phyloP scores from a whole-genome alignment of 2,113 vertebrate genomes.

The Castor canadensis region DNA sequence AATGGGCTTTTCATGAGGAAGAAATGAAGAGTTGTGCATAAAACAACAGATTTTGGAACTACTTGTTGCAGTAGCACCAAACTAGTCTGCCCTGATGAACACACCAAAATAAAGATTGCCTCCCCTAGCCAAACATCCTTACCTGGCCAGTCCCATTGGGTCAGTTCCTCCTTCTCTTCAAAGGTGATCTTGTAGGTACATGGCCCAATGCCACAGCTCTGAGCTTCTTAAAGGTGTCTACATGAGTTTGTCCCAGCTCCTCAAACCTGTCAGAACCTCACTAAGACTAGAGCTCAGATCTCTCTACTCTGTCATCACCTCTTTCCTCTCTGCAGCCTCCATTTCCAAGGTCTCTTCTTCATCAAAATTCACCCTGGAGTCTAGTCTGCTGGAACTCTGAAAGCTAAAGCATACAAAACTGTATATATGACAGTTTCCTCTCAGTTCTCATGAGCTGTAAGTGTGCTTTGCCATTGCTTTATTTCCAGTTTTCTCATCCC shows the following conservation, averaged over 20 bases:
- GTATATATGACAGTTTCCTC: not conserved
- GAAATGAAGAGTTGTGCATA: not conserved
- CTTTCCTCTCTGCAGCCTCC: not conserved
- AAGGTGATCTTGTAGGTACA: not conserved
- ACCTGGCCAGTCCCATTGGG: not conserved
- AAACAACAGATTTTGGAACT: not conserved
- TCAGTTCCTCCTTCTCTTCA: not conserved
- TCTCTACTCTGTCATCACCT: rapidly evolving
- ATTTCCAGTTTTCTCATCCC: not conserved
- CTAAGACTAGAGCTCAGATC: not conserved
- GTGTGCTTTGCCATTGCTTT: not conserved
- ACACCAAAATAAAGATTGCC: not conserved
- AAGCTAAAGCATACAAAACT: not conserved
- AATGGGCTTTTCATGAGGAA: not conserved
- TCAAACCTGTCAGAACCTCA: not conserved
- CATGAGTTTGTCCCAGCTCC: not conserved
- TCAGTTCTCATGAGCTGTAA: not conserved
- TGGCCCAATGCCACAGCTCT: not conserved
- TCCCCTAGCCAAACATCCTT: not conserved
- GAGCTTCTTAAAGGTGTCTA: not conserved
- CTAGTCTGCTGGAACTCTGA: not conserved
- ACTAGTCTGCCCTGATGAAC: not conserved
- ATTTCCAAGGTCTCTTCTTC: not conserved
- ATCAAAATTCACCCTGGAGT: not conserved
- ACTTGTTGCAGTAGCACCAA: not conserved